Percentiles rank a stretch among this genome's conserved stretches.
Conservation (phyloP, 2,797 vertebrate genomes). For the Enteromius thamalakanensis region DNA sequence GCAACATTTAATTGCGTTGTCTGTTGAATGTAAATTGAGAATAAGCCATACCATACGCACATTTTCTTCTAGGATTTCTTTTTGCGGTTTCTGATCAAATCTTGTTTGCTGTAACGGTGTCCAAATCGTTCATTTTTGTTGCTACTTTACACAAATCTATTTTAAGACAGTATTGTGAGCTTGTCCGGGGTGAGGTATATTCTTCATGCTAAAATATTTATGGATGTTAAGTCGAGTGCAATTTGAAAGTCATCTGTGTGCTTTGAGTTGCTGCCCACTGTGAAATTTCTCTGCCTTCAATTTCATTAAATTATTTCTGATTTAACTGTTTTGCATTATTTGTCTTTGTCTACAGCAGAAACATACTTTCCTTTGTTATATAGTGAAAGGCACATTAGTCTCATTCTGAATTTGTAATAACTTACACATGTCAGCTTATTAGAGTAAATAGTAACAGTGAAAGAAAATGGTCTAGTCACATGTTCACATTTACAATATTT, state of each 20-base stretch:
- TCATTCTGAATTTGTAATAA: background rate
- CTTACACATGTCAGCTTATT: background rate
- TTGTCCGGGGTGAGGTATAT: slow-evolving; percentile 41
- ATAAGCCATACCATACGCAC: slow-evolving; percentile 77
- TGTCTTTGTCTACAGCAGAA: background rate
- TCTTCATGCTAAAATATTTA: slow-evolving; percentile 48
- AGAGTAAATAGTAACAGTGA: background rate
- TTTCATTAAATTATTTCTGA: slow-evolving; percentile 60
- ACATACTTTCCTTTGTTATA: background rate
- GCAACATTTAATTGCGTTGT: slow-evolving; percentile 31
- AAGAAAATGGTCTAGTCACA: background rate
- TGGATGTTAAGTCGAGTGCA: slow-evolving; percentile 47
- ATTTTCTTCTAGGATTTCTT: slow-evolving; percentile 64
- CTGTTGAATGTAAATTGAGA: slow-evolving; percentile 74
- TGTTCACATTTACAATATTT: slow-evolving; percentile 9
- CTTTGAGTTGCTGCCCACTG: slow-evolving; percentile 46
- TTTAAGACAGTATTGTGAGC: slow-evolving; percentile 53
- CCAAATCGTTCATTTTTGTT: slow-evolving; percentile 35
- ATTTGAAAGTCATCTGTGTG: slow-evolving; percentile 32
- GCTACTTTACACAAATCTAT: slow-evolving; percentile 36
- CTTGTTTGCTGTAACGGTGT: slow-evolving; percentile 3
- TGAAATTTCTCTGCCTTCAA: slow-evolving; percentile 53
- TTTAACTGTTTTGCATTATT: background rate
- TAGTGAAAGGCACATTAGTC: background rate
- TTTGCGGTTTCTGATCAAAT: slow-evolving; percentile 30